Evolutionary conservation across 2,888 invertebrate species (phyloP).

Genomic region (Dorcus parallelipipedus): DNA sequence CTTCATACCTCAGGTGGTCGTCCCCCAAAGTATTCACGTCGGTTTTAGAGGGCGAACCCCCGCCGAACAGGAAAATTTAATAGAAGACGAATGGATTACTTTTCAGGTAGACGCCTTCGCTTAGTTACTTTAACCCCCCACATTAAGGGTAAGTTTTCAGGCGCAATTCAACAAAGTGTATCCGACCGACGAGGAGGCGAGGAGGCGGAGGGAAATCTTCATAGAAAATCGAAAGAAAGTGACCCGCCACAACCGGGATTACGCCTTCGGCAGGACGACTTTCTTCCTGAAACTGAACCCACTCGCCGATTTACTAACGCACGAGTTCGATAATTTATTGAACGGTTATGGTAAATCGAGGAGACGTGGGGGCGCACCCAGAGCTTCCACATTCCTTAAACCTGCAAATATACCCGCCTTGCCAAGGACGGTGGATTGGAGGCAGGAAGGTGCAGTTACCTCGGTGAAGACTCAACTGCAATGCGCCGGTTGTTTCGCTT

Average conservation of each 20-base stretch:
- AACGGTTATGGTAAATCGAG: conserved; percentile 38
- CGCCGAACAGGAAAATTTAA: neutral
- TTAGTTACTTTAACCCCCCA: neutral
- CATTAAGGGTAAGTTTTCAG: neutral
- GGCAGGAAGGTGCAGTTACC: conserved; percentile 43
- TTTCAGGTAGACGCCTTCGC: neutral
- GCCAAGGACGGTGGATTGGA: conserved; percentile 44
- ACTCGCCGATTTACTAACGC: conserved; percentile 42
- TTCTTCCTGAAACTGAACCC: conserved; percentile 42
- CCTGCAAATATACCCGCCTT: conserved; percentile 41
- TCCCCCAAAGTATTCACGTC: no score
- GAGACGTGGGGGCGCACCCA: conserved; percentile 13
- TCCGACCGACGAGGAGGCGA: conserved; percentile 34
- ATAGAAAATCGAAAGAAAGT: conserved; percentile 44
- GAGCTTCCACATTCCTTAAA: conserved; percentile 34
- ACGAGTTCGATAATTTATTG: conserved; percentile 40
- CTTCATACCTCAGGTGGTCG: no score
- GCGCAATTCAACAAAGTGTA: conserved; percentile 42
- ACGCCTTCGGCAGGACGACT: conserved; percentile 34
- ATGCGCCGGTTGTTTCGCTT: conserved; percentile 44
- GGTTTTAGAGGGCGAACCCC: no score
- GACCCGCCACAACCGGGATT: conserved; percentile 40
- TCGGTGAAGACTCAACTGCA: conserved; percentile 41
- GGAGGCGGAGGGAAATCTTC: conserved; percentile 41
- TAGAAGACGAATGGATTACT: neutral